Evolutionary conservation across 2,797 vertebrate species (phyloP).

Genomic region (Mionectes olivaceus): DNA sequence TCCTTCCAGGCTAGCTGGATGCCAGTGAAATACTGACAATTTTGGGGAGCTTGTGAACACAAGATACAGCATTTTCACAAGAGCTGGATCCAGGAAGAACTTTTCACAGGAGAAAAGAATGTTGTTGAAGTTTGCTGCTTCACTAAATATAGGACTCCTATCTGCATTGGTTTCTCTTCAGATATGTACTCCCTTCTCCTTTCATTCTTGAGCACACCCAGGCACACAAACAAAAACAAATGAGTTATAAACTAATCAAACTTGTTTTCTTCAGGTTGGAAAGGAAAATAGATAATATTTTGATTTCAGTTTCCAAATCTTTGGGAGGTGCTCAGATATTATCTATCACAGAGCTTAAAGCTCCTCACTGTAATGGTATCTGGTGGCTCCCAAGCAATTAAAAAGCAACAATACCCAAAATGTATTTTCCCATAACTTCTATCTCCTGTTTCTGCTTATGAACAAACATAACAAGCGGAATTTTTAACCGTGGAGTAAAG

Average conservation of each 20-base stretch:
- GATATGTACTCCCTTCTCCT: neutral
- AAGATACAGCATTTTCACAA: neutral
- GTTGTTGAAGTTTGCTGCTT: slow-evolving; percentile 25
- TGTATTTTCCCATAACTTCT: neutral
- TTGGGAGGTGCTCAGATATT: slow-evolving; percentile 64
- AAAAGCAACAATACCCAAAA: slow-evolving; percentile 3
- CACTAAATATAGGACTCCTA: slow-evolving; percentile 26
- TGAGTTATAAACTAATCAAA: slow-evolving; percentile 48
- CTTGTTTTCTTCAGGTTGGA: slow-evolving; percentile 48
- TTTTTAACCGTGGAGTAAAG: neutral
- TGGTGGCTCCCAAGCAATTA: slow-evolving; percentile 19
- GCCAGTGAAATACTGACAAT: neutral
- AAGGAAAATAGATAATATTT: slow-evolving; percentile 57
- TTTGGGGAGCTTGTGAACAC: neutral
- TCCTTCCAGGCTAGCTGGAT: neutral
- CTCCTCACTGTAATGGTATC: neutral
- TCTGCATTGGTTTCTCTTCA: slow-evolving; percentile 7
- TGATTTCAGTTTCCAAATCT: slow-evolving; percentile 67
- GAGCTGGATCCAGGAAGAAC: neutral
- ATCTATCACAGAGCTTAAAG: slow-evolving; percentile 19
- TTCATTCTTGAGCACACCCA: slow-evolving; percentile 40
- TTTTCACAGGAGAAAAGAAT: slow-evolving; percentile 52
- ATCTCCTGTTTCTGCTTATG: neutral
- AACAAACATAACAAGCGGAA: neutral
- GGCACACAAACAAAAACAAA: slow-evolving; percentile 55